A percentile compares a stretch with the other conserved stretches of the same genome.
Evolutionary conservation across 2,888 invertebrate genomes (phyloP).

Genomic region (Euclidia mi): DNA sequence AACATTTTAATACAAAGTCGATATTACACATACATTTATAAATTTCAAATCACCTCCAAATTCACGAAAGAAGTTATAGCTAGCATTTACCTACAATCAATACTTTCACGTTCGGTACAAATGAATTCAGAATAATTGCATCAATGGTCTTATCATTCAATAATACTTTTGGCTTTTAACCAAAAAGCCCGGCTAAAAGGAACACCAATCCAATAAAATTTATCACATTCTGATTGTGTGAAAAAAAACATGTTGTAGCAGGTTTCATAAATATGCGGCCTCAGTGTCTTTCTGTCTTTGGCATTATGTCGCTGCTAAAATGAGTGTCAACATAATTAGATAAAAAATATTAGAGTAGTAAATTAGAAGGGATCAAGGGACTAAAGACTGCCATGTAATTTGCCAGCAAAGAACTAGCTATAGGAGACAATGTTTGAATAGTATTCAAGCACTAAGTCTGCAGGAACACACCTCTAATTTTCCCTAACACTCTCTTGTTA

Average conservation of each 20-base stretch:
- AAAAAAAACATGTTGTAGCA: background rate
- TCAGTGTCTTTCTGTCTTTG: no score
- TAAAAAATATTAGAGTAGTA: no score
- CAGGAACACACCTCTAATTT: no score
- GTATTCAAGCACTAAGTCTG: no score
- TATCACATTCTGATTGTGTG: conserved; percentile 2
- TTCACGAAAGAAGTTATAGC: conserved; percentile 17
- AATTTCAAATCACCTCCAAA: conserved; percentile 48
- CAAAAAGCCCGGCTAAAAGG: background rate
- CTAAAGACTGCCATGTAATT: no score
- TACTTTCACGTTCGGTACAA: conserved; percentile 17
- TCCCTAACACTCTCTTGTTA: no score
- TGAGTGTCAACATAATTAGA: no score
- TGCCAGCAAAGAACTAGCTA: no score
- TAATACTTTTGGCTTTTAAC: background rate
- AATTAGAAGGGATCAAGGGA: no score
- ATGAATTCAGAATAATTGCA: conserved; percentile 4
- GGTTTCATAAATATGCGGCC: no score
- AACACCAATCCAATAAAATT: background rate
- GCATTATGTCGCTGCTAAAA: no score
- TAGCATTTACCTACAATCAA: conserved; percentile 9
- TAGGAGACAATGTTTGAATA: no score
- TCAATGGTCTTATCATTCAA: conserved; percentile 6
- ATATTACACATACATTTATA: conserved; percentile 37
- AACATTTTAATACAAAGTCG: conserved; percentile 47